Evolutionary conservation across 2,888 invertebrate genomes (phyloP).

Genomic region (Athrips mouffetella): DNA sequence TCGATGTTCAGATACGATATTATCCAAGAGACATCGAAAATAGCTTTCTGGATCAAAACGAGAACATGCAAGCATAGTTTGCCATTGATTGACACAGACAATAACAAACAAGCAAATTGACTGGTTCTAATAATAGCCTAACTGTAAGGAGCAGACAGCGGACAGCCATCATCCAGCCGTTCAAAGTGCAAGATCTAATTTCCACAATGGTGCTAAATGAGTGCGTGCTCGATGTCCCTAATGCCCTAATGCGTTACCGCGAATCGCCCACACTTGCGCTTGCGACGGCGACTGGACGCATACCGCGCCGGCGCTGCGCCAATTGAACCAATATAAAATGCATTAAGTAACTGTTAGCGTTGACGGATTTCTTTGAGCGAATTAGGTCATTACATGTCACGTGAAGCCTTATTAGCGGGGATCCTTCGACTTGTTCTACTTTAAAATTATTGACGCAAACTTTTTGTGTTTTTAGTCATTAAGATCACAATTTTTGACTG

Average conservation of each 20-base stretch:
- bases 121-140: background rate
- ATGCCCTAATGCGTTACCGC: slow-evolving; percentile 53
- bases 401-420: slow-evolving; percentile 18
- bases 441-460: too few relatives aligned
- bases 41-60: background rate
- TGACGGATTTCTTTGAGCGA: slow-evolving; percentile 60
- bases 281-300: too few relatives aligned
- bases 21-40: too few relatives aligned
- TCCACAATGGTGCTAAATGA: slow-evolving; percentile 19
- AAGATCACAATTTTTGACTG: too few relatives aligned
- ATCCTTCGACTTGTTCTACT: too few relatives aligned
- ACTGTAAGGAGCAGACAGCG: background rate
- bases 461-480: too few relatives aligned
- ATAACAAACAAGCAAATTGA: slow-evolving; percentile 1
- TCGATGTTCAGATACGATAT: too few relatives aligned
- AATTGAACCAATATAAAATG: slow-evolving; percentile 79
- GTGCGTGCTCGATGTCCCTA: slow-evolving; percentile 57
- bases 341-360: slow-evolving; percentile 69
- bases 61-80: background rate
- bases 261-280: slow-evolving; percentile 70
- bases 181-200: slow-evolving; percentile 18
- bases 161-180: slow-evolving; percentile 9
- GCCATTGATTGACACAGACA: slow-evolving; percentile 1
- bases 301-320: slow-evolving; percentile 71
- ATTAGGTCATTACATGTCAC: slow-evolving; percentile 60